Base-by-base conservation (phyloP, 1,140 invertebrate genomes). In the Ceratoteleas bidentatus region DNA sequence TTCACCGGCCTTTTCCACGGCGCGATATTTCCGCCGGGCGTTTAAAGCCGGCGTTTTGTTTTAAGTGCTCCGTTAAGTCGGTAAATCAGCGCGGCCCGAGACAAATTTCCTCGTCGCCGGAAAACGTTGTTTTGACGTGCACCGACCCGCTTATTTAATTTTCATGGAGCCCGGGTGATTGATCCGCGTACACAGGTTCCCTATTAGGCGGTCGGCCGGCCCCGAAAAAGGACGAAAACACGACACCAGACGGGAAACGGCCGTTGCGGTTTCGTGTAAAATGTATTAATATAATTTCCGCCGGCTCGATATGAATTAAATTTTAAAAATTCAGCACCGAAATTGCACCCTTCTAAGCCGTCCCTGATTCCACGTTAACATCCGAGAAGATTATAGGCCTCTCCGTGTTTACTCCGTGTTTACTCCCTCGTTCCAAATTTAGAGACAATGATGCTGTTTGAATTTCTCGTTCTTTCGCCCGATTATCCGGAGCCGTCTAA, bases 351-450 rank as follows among this genome's bases (percentile, higher is more conserved):
- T 53, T 45, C 56, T 75, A 75, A 75, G 72, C 72, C 72, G 62
- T 66, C 54, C 62, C 64, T 68, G 64, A 76, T 68, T 68, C 43
- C 64, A 62, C 73, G 73, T 76, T 76, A 68, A 76, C 47, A 68
- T 76, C 33, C 49, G 47, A 61, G 64, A 56, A 77, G 58, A 77
- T 69, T 77, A 77, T 69, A 69, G 74, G 56, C 58, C 58, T 69
- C 24, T 61, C 53, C 64, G 36, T 61, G 73, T 60, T 76, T 76
- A 45, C 73, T 62, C 49, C n/a, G n/a, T n/a, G n/a, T n/a, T n/a
- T n/a, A n/a, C 54, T 60, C 64, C 45, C 61, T 66, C 66, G 73
- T 33, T n/a, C 61, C 40, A 61, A 68, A 76, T 76, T 76, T 61
- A 47, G 57, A 68, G 64, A 62, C 62, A 76, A 66, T 53, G 34